Conservation (phyloP, 2,797 vertebrate species). For the Petrocephalus schoutedeni region DNA sequence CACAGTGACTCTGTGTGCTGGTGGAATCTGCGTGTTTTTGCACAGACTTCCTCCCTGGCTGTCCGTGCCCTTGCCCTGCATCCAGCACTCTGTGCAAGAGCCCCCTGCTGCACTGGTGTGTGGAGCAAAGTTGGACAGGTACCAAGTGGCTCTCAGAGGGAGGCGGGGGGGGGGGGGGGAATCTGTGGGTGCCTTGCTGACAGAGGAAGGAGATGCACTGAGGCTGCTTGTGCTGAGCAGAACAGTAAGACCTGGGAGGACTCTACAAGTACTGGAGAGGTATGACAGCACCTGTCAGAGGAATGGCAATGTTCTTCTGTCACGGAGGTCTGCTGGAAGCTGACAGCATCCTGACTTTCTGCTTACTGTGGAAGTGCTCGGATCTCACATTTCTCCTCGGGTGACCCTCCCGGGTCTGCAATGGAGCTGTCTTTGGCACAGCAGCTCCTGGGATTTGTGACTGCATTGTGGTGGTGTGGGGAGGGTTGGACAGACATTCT, state of each 20-base stretch:
- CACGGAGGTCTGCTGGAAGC: neutral
- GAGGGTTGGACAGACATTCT: neutral
- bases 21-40: neutral
- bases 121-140: neutral
- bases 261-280: neutral
- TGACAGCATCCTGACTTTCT: neutral
- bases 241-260: neutral
- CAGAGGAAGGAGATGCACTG: neutral
- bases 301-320: constrained; percentile 22
- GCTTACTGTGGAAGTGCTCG: neutral
- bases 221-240: neutral
- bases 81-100: neutral
- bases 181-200: neutral
- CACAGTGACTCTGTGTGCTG: neutral
- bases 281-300: neutral
- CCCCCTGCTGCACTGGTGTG: neutral
- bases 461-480: neutral
- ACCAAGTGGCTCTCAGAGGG: neutral
- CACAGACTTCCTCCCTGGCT: neutral
- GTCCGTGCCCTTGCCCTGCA: neutral
- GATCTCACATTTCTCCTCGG: neutral
- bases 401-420: neutral
- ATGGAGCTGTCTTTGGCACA: neutral
- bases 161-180: neutral
- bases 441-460: neutral